These are phyloP conservation scores for Platycercus adscitus DNA, from an alignment of 2,113 vertebrate genomes.

Conservation along the genomic window DNA sequence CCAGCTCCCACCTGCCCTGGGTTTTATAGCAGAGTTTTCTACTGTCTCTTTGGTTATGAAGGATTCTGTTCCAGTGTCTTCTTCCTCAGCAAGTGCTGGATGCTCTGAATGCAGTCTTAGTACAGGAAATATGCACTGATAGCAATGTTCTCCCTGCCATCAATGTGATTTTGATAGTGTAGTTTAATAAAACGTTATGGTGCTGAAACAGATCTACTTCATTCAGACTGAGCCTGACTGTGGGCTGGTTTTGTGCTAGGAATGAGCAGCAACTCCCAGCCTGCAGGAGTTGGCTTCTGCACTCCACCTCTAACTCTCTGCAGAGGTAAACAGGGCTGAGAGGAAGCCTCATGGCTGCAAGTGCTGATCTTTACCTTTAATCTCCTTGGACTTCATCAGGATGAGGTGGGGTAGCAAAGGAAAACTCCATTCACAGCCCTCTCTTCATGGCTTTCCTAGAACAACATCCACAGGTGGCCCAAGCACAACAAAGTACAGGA, in stretches of 20 bases:
- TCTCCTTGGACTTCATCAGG: background rate
- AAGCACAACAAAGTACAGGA: background rate
- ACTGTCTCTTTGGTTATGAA: constrained; percentile 2
- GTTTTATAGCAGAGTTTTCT: constrained; percentile 65
- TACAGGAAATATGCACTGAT: constrained; percentile 35
- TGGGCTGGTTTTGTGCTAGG: background rate
- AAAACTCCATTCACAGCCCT: background rate
- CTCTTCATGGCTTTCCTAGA: background rate
- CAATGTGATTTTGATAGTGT: constrained; percentile 72
- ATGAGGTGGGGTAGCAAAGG: background rate
- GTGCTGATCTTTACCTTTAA: background rate
- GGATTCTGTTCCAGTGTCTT: constrained; percentile 15
- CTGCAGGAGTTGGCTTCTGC: background rate
- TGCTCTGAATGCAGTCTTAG: constrained; percentile 2
- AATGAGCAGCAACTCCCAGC: background rate
- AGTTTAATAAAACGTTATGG: constrained; percentile 71
- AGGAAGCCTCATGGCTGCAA: rapidly evolving
- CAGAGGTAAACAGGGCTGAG: too few species aligned
- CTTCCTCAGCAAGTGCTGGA: constrained; percentile 3
- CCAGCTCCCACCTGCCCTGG: background rate
- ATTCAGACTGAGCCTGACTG: background rate
- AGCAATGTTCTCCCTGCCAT: constrained; percentile 56
- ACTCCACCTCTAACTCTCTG: background rate
- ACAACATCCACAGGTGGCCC: background rate
- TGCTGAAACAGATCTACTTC: constrained; percentile 43